A percentile compares a stretch with the other conserved stretches of the same genome.
phyloP scores from a whole-genome alignment of 2,113 vertebrate species.

The Odontophorus gujanensis region DNA sequence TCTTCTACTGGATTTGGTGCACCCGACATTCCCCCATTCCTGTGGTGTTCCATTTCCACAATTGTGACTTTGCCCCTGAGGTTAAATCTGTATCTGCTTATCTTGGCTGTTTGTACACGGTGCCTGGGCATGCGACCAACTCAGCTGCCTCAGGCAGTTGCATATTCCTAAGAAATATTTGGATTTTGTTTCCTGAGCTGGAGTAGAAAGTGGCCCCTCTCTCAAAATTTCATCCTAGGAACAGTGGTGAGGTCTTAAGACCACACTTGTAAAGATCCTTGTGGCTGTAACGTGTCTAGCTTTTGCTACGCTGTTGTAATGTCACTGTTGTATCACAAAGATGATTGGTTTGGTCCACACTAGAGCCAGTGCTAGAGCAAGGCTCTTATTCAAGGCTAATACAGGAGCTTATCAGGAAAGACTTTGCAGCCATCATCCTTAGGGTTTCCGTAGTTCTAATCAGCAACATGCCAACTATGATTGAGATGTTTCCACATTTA shows the following conservation, averaged over 20 bases:
- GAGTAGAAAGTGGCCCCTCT: neutral
- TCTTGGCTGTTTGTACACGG: neutral
- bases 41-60: neutral
- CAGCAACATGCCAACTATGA: neutral
- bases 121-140: neutral
- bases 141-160: conserved; percentile 13
- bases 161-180: conserved; percentile 37
- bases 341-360: neutral
- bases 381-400: neutral
- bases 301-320: neutral
- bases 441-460: neutral
- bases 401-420: neutral
- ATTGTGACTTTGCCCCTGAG: conserved; percentile 33
- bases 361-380: neutral
- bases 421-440: neutral
- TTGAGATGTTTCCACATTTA: neutral
- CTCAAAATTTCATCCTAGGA: neutral
- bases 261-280: neutral
- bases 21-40: neutral
- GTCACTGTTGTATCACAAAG: neutral
- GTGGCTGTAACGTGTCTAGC: neutral
- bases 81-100: conserved; percentile 49
- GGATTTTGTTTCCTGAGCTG: neutral
- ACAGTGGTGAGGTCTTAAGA: neutral
- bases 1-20: neutral